Evolutionary conservation across 2,113 vertebrate species (phyloP).

Genomic region (Ellobius talpinus): DNA sequence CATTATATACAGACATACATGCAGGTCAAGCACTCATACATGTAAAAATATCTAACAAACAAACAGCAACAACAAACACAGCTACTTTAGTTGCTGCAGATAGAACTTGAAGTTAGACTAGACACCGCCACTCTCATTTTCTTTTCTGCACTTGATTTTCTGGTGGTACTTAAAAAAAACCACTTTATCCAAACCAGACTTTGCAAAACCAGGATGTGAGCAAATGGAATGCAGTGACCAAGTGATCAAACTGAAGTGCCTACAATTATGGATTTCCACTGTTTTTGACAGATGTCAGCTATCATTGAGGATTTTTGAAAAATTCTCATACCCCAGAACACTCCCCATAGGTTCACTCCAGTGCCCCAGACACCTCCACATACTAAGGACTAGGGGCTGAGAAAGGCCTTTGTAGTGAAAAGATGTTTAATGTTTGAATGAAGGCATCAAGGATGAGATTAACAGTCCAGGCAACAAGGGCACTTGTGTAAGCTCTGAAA

Average conservation of each 20-base stretch:
- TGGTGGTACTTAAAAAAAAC: background rate
- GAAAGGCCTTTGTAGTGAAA: background rate
- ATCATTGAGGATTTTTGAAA: background rate
- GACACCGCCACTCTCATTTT: fast-evolving
- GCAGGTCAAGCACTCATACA: background rate
- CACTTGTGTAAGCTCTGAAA: too few relatives aligned
- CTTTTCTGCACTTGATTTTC: background rate
- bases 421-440: background rate
- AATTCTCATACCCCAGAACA: background rate
- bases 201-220: background rate
- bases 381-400: too few relatives aligned
- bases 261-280: background rate
- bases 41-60: background rate
- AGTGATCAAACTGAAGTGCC: background rate
- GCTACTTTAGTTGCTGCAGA: background rate
- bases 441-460: background rate
- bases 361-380: fast-evolving
- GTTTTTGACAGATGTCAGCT: too few relatives aligned
- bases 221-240: background rate
- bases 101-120: background rate
- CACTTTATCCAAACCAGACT: background rate
- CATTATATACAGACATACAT: background rate
- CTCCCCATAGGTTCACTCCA: background rate
- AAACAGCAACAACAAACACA: background rate
- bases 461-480: background rate